Base-by-base conservation (phyloP, 2,797 vertebrate species). In the Sebastiscus albofasciatus region DNA sequence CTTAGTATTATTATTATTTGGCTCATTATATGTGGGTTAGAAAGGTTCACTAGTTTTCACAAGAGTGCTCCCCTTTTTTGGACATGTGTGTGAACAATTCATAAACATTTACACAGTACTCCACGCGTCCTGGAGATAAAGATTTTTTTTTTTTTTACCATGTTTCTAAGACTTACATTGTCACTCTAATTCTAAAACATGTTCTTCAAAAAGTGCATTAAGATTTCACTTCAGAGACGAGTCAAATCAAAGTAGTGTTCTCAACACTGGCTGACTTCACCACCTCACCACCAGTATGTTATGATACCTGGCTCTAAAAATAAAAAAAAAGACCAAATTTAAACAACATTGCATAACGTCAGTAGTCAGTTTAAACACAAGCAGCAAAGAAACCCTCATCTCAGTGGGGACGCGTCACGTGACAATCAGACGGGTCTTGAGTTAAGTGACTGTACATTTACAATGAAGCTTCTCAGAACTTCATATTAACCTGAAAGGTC, bases 141-240 rank as follows among this genome's bases (percentile, higher is more conserved):
- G 39, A 62, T 67, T 64, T 6, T 73, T 77, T 22, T 72, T 55
- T 22, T 72, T 24, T 49, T 60, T 1, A 87, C 68, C 80, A 77
- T 85, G 71, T 88, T 88, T 89, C 77, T 85, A 85, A 76, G 77
- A 88, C 86, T 81, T 84, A 83, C 79, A 79, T 75, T 46, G 71
- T 86, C 79, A 88, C 89, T 85, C 87, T 92, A 87, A 89, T 61
- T 86, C 90, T 93, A 93, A 93, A 89, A 94, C 90, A 90, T 84
- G 70, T 91, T 94, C 77, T 89, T 86, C 85, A 95, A 95, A 66
- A 95, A 95, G 95, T 95, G 95, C 95, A 92, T 91, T 85, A 90
- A 90, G 64, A 85, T 84, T 84, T 92, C 88, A 94, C 93, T 88
- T 83, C 64, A 92, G 87, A 90, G 86, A 90, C 82, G 69, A 88